phyloP scores from a whole-genome alignment of 1,140 invertebrate genomes.

The Drosophila bocki region DNA sequence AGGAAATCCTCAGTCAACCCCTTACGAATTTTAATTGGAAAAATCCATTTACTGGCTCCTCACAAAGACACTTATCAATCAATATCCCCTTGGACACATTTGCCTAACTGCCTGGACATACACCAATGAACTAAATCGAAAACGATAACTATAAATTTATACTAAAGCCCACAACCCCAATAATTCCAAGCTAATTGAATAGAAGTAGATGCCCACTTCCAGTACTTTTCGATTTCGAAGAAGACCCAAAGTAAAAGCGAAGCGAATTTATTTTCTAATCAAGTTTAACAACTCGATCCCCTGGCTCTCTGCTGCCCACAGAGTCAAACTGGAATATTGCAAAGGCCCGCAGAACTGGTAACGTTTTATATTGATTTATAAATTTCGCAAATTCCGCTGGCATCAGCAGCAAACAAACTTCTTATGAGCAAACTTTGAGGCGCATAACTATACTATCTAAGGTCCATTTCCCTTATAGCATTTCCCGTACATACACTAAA shows the following conservation, averaged over 20 bases:
- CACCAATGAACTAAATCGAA: constrained; percentile 29
- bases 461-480: constrained; percentile 5
- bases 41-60: no score
- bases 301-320: neutral
- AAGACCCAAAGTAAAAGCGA: constrained; percentile 17
- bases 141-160: constrained; percentile 27
- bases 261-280: constrained; percentile 43
- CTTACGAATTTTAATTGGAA: neutral
- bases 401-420: constrained; percentile 72
- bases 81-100: neutral
- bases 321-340: constrained; percentile 3
- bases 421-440: constrained; percentile 59
- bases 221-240: neutral
- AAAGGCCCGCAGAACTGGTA: constrained; percentile 33
- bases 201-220: neutral
- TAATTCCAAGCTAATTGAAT: constrained; percentile 31
- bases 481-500: constrained; percentile 7
- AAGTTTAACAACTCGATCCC: constrained; percentile 33
- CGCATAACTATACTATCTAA: constrained; percentile 41
- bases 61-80: neutral
- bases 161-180: neutral
- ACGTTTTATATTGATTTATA: constrained; percentile 54
- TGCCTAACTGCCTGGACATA: neutral
- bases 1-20: neutral
- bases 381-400: constrained; percentile 44